phyloP scores from a whole-genome alignment of 23 tunicate species.

The Phallusia fumigata region DNA sequence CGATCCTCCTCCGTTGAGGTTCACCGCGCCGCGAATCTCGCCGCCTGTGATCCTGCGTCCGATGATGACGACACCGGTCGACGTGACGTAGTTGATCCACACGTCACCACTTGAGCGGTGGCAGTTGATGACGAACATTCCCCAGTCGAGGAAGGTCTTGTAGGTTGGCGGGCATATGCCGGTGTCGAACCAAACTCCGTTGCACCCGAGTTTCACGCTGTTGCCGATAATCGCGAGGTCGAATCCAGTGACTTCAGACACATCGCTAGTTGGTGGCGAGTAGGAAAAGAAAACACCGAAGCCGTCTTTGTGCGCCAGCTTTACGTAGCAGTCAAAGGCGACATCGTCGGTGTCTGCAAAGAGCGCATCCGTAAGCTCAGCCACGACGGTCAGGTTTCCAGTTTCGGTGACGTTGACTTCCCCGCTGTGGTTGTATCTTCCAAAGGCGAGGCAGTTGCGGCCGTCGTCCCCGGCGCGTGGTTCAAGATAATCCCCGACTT shows the following conservation, averaged over 20 bases:
- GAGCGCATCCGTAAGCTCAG: not conserved
- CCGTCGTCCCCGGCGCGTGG: conserved; percentile 12
- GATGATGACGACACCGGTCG: conserved; percentile 10
- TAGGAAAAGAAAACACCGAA: conserved; percentile 35
- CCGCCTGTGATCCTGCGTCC: conserved; percentile 8
- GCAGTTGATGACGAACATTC: conserved; percentile 37
- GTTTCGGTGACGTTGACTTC: not conserved
- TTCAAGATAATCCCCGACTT: conserved; percentile 3
- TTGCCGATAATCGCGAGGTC: conserved; percentile 26
- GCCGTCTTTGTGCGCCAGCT: not conserved
- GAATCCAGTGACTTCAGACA: conserved; percentile 16
- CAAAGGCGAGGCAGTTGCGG: conserved; percentile 15
- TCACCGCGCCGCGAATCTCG: not conserved
- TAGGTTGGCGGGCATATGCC: conserved; percentile 19
- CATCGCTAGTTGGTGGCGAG: not conserved
- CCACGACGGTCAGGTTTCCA: not conserved
- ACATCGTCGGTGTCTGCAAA: not conserved
- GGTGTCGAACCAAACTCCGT: conserved; percentile 12
- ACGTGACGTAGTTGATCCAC: conserved; percentile 28
- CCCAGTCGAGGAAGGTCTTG: conserved; percentile 35
- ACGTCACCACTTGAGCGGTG: conserved; percentile 17
- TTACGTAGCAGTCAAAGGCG: conserved; percentile 24
- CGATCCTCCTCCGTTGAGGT: conserved; percentile 10
- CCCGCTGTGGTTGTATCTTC: conserved; percentile 3
- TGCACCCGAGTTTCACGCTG: conserved; percentile 14